Conservation (phyloP, 2,113 vertebrate species). For the Zosterops japonicus region DNA sequence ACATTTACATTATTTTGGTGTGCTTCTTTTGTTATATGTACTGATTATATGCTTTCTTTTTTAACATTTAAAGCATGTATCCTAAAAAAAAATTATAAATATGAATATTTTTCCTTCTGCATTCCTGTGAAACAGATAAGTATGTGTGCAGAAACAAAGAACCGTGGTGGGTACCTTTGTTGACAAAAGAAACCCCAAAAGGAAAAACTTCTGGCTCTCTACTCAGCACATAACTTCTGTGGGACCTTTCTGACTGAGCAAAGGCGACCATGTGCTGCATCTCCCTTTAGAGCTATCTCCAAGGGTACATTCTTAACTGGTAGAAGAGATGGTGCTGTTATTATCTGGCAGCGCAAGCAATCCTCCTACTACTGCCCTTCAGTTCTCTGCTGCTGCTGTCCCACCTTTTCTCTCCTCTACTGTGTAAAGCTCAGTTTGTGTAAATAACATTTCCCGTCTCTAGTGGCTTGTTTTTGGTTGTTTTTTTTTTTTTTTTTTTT, state of each 20-base stretch:
- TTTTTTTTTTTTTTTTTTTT: too few relatives aligned
- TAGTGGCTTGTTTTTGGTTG: neutral
- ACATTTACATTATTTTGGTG: neutral
- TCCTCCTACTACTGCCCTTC: fast-evolving
- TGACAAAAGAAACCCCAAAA: neutral
- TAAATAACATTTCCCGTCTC: neutral
- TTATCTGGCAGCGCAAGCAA: neutral
- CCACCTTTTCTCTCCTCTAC: neutral
- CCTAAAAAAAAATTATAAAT: neutral
- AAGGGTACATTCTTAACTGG: neutral
- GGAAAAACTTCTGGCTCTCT: neutral
- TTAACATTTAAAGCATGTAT: neutral
- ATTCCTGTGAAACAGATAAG: neutral
- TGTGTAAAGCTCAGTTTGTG: neutral
- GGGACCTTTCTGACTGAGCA: neutral
- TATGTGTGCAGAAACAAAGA: neutral
- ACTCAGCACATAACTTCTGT: neutral
- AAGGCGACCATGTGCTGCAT: neutral
- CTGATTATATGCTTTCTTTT: neutral
- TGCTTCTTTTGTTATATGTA: neutral
- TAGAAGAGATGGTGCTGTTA: neutral
- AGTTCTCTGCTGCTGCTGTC: neutral
- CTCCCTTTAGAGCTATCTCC: neutral
- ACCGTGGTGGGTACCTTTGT: fast-evolving
- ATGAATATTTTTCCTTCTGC: neutral